These are phyloP conservation scores for Molossus molossus DNA, from an alignment of 2,797 vertebrate genomes.

Conservation along the genomic window DNA sequence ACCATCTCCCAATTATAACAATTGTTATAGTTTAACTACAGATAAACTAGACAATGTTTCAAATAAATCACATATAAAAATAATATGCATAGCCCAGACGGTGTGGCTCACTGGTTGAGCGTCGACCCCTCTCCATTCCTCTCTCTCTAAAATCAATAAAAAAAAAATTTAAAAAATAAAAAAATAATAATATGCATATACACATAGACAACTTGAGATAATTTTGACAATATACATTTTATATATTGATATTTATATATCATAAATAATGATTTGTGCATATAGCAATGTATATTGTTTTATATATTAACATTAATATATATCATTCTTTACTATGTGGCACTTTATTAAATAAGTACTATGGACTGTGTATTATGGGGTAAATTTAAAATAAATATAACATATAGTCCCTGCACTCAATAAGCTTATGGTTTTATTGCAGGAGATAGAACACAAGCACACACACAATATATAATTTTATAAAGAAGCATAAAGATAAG, in stretches of 20 bases:
- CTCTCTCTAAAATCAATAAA: too few species aligned
- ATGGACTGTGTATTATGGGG: neutral
- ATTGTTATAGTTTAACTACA: slow-evolving; percentile 13
- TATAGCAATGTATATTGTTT: neutral
- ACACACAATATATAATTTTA: neutral
- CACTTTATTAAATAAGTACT: slow-evolving; percentile 53
- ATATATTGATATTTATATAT: slow-evolving; percentile 3
- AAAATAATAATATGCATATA: too few species aligned
- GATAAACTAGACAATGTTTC: neutral
- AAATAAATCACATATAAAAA: slow-evolving; percentile 44
- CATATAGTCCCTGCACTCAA: neutral
- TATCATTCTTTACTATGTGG: neutral
- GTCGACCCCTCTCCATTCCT: too few species aligned
- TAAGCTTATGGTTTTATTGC: slow-evolving; percentile 40
- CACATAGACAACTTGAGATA: neutral
- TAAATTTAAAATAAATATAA: slow-evolving; percentile 21
- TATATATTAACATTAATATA: neutral
- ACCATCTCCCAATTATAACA: neutral
- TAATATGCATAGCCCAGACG: neutral
- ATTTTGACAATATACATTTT: neutral
- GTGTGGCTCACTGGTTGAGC: too few species aligned
- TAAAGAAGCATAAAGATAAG: slow-evolving; percentile 31
- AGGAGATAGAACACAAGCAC: neutral
- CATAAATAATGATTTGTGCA: neutral
- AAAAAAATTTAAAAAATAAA: too few species aligned